A percentile compares a stretch with the other conserved stretches of the same genome.
These are phyloP conservation scores for Perizoma affinitatum DNA, from an alignment of 2,888 invertebrate genomes.

Conservation along the genomic window DNA sequence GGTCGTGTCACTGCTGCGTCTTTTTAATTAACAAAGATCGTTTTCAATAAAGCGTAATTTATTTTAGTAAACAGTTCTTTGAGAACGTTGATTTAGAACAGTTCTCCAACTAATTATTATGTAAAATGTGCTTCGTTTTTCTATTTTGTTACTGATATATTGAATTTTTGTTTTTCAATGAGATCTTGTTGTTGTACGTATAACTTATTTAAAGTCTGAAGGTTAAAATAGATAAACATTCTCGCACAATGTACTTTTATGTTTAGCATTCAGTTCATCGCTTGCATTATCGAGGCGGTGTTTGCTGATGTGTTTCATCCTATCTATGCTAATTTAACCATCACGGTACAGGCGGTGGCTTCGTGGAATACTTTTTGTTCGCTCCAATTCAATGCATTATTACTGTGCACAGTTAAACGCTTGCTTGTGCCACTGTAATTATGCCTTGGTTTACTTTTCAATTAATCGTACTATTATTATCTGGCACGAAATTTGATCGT, in stretches of 20 bases:
- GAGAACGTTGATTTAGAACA: neutral
- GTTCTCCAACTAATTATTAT: neutral
- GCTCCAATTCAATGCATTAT: conserved; percentile 45
- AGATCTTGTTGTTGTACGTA: conserved; percentile 1
- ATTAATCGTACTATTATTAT: conserved; percentile 34
- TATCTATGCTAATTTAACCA: conserved; percentile 40
- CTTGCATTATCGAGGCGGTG: conserved; percentile 31
- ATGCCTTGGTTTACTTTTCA: conserved; percentile 33
- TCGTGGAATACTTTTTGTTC: conserved; percentile 48
- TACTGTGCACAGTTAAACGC: conserved; percentile 44
- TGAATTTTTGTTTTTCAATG: neutral
- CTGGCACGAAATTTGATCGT: conserved; percentile 28
- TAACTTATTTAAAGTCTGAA: conserved; percentile 12
- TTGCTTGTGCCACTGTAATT: conserved; percentile 41
- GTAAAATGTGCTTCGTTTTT: neutral
- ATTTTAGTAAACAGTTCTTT: conserved; percentile 39
- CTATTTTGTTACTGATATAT: no score
- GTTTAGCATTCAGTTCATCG: conserved; percentile 20
- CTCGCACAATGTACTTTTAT: neutral
- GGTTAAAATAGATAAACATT: conserved; percentile 26
- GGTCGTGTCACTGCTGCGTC: conserved; percentile 35
- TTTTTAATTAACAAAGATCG: conserved; percentile 51
- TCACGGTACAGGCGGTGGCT: conserved; percentile 31
- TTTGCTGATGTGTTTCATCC: conserved; percentile 37
- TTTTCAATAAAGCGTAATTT: conserved; percentile 59